Evolutionary conservation across 2,888 invertebrate genomes (phyloP), one percentile per base, ranked within the genome.

Genomic region (Apodemia duryi): DNA sequence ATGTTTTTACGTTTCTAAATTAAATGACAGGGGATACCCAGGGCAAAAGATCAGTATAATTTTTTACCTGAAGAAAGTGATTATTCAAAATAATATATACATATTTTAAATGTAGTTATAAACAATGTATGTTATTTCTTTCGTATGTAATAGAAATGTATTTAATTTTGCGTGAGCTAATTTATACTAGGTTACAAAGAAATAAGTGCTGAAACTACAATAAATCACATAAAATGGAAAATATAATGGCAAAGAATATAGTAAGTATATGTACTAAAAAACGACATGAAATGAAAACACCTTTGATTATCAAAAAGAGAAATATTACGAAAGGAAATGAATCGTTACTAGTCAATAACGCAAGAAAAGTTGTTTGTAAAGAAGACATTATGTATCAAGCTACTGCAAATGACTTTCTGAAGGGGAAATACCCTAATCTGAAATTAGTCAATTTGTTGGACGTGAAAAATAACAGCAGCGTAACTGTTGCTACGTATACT

Each of bases 321-420:
- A 52, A 52, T 68, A 69, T 66, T 66, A 46, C 63, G 51, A 62
- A 63, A 64, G 69, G 69, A 67, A 57, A 57, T 9, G 32, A 32
- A 6, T 13, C 57, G 32, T 32, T 57, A 32, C 6, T 57, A 29
- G 4, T 29, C 32, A 69, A 68, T 67, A 6, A 43, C 43, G 46
- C 41, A 1, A 46, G 60, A 11, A 46, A 65, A 11, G 49, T 60
- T 29, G 5, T 71, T 4, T 62, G 67, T 21, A 77, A 75, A 49
- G 82, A 84, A 46, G 82, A 84, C 60, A 52, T 82, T 0, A 74
- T 86, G 38, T 84, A 79, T 65, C 74, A 79, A 13, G 77, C 83
- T 0, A 69, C 69, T 1, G 67, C 72, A 0, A 77, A 80, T 63
- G 83, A 83, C 66, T 83, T 84, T 69, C 69, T 85, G 6, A 74